Base-by-base conservation (phyloP, 2,888 invertebrate species). In the Merodon equestris region DNA sequence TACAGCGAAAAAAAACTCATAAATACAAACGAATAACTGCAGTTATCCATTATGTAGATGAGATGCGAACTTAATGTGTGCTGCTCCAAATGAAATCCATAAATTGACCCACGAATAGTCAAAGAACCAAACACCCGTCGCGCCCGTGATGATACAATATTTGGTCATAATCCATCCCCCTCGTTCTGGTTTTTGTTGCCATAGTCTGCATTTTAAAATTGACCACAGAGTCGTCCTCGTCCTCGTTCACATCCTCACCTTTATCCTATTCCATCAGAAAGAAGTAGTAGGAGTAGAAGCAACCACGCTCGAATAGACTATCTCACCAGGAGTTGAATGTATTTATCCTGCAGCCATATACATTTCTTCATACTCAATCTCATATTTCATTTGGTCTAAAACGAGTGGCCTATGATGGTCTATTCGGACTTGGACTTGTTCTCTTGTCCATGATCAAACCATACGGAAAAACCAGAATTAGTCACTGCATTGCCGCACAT, bases 1-100 rank as follows among this genome's bases (percentile, higher is more conserved):
- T n/a, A 51, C 40, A 7, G 19, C 47, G 60, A 17, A 36, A 40
- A 70, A 77, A 53, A 58, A 53, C 44, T 48, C 66, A 58, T 63
- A 47, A 47, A 70, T 76, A 1, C 40, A 40, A 27, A n/a, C 40
- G 40, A 83, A 81, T 73, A 68, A 83, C 83, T 82, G 83, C 83
- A 83, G 81, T 76, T 72, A 83, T 82, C 81, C 82, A 83, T 83
- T 83, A 83, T 83, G 81, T 72, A 82, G 81, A 82, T 83, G 82
- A 83, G 81, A 81, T 72, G 72, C 57, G 68, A 71, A 67, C 68
- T 68, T 60, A 72, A 75, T 81, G 77, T 75, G 60, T 71, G 66
- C 56, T 68, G 68, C 75, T 74, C 58, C 73, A 82, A 81, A 82
- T 82, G 77, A 81, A 81, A 82, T 82, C 77, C 74, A 81, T 79